Conservation (phyloP, 2,113 vertebrate genomes). For the Origma solitaria region DNA sequence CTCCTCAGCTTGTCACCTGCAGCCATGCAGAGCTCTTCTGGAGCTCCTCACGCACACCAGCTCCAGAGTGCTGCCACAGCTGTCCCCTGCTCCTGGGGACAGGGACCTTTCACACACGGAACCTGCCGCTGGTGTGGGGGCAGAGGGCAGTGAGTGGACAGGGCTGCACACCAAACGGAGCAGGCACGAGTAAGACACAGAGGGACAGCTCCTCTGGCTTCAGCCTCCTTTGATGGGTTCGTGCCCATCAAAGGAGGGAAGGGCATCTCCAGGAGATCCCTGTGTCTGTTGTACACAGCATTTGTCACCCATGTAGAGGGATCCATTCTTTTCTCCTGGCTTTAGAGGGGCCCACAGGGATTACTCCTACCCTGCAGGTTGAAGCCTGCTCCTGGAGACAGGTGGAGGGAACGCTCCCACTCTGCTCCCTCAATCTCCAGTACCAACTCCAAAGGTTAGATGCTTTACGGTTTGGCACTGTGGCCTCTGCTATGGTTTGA, state of each 20-base stretch:
- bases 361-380: rapidly evolving
- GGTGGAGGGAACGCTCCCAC: not conserved
- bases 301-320: too few relatives aligned
- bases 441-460: not conserved
- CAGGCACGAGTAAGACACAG: rapidly evolving
- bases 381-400: not conserved
- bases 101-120: rapidly evolving
- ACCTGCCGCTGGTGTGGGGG: rapidly evolving
- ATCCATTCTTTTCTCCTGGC: not conserved
- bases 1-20: rapidly evolving
- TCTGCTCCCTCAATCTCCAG: not conserved
- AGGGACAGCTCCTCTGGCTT: not conserved
- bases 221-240: not conserved
- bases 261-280: not conserved
- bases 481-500: not conserved
- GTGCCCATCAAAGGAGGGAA: not conserved
- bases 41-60: rapidly evolving
- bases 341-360: not conserved
- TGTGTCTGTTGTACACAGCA: not conserved
- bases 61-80: not conserved
- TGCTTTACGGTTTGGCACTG: not conserved
- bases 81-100: not conserved
- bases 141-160: not conserved
- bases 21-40: not conserved
- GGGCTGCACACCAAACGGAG: not conserved